These are phyloP conservation scores for Chaetophractus vellerosus DNA, from an alignment of 2,797 vertebrate genomes.

Conservation along the genomic window DNA sequence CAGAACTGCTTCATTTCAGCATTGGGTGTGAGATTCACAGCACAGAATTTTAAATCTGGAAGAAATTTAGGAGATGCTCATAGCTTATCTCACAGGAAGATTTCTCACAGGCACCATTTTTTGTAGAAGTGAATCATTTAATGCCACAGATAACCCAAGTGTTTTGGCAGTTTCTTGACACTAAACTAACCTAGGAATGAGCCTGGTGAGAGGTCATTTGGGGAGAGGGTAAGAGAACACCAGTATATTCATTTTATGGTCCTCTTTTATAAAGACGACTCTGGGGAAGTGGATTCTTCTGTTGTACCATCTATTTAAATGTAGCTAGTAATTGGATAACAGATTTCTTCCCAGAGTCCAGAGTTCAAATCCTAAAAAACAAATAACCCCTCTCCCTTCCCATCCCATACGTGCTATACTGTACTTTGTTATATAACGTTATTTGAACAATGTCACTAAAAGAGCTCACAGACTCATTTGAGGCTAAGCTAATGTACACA, in stretches of 20 bases:
- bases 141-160: not conserved
- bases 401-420: too few relatives aligned
- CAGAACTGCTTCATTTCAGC: not conserved
- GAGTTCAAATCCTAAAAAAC: not conserved
- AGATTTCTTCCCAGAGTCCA: not conserved
- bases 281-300: not conserved
- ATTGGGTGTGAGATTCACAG: not conserved
- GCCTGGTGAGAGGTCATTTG: not conserved
- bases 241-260: not conserved
- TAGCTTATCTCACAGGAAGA: slow-evolving; percentile 23
- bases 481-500: not conserved
- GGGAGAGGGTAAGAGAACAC: not conserved
- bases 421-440: not conserved
- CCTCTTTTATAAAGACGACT: not conserved
- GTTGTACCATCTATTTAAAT: not conserved
- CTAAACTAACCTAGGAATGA: not conserved
- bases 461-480: not conserved
- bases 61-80: not conserved
- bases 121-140: not conserved
- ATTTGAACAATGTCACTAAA: not conserved
- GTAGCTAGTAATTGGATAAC: not conserved
- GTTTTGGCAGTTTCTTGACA: not conserved
- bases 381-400: not conserved
- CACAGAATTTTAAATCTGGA: slow-evolving; percentile 31
- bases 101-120: not conserved